phyloP scores from a whole-genome alignment of 2,888 invertebrate species.

The Eupeodes latifasciatus region DNA sequence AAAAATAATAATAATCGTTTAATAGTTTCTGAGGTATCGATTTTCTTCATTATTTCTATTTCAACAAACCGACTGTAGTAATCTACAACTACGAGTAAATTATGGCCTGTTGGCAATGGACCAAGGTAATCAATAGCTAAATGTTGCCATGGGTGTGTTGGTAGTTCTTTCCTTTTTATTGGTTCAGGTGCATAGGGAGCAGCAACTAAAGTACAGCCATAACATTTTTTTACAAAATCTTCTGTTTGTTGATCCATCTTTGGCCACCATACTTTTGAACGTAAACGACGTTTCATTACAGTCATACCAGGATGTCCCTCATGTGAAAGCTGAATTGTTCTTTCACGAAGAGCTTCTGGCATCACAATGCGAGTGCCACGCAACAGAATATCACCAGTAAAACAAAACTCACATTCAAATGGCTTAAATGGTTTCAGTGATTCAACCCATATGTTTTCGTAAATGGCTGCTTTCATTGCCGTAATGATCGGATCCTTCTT shows the following conservation, averaged over 20 bases:
- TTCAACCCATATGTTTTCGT: too few species aligned
- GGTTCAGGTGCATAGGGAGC: neutral
- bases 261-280: neutral
- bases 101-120: neutral
- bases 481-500: too few species aligned
- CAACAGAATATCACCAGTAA: neutral
- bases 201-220: slow-evolving; percentile 3
- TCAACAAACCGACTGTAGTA: too few species aligned
- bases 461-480: too few species aligned
- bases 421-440: neutral
- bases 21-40: too few species aligned
- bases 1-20: too few species aligned
- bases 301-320: too few species aligned
- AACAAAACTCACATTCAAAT: slow-evolving; percentile 1
- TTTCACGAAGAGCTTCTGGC: too few species aligned
- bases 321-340: too few species aligned
- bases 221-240: neutral
- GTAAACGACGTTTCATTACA: neutral
- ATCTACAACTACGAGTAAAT: neutral
- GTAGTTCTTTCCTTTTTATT: neutral
- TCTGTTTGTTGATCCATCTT: neutral
- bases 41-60: too few species aligned
- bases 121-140: neutral
- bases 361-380: neutral
- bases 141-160: neutral